Percentiles rank a stretch among this genome's conserved stretches.
Evolutionary conservation across 2,888 invertebrate species (phyloP).

Genomic region (Pyrgus malvae): DNA sequence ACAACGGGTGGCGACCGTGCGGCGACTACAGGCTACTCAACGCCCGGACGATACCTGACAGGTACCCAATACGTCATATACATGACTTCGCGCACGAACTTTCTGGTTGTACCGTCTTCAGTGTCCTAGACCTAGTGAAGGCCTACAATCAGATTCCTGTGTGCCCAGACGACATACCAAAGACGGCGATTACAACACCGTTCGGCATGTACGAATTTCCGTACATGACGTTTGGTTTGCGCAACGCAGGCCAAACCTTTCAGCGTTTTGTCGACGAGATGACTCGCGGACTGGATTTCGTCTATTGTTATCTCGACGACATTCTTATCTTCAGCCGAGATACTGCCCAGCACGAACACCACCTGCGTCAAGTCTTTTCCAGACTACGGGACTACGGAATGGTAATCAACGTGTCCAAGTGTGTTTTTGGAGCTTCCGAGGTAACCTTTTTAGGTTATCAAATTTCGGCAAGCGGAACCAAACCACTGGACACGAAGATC

Average conservation of each 20-base stretch:
- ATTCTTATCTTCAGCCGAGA: background rate
- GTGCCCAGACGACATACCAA: constrained; percentile 30
- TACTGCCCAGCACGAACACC: background rate
- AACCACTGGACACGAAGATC: background rate
- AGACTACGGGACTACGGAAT: constrained; percentile 18
- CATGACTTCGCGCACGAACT: constrained; percentile 30
- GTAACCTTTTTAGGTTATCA: background rate
- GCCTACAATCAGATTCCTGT: constrained; percentile 25
- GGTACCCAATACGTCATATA: constrained; percentile 32
- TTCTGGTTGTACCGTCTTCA: constrained; percentile 29
- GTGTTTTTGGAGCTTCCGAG: constrained; percentile 33
- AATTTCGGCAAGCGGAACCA: background rate
- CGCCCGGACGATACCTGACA: constrained; percentile 7
- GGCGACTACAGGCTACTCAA: constrained; percentile 14
- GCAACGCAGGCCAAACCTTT: constrained; percentile 53
- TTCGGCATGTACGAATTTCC: constrained; percentile 44
- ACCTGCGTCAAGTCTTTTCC: background rate
- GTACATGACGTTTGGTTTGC: constrained; percentile 46
- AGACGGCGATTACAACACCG: constrained; percentile 44
- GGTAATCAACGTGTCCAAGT: constrained; percentile 38
- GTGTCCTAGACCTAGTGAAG: constrained; percentile 33
- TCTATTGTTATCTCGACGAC: background rate
- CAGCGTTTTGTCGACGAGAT: constrained; percentile 39
- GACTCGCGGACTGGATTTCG: background rate
- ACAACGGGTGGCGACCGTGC: constrained; percentile 5